These are phyloP conservation scores for Megalurothrips usitatus DNA, from an alignment of 2,888 invertebrate genomes.

Conservation along the genomic window DNA sequence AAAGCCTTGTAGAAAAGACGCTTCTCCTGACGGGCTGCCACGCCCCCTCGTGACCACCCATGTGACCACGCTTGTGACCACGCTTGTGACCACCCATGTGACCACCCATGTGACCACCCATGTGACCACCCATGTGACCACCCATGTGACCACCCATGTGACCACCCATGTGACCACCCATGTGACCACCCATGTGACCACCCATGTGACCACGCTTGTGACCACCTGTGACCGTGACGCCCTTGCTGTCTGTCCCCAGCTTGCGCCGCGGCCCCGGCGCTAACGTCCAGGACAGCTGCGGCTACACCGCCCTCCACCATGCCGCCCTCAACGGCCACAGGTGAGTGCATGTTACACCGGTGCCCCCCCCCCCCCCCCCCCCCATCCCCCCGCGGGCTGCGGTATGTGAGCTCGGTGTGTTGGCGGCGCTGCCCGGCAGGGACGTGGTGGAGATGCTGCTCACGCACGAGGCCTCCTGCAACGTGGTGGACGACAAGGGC, in stretches of 20 bases:
- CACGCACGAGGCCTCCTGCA: constrained; percentile 81
- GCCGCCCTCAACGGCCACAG: constrained; percentile 89
- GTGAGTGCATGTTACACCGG: constrained; percentile 53
- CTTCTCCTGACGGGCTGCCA: too few relatives aligned
- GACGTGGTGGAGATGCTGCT: constrained; percentile 80
- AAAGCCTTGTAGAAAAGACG: background rate
- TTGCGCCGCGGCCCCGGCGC: constrained; percentile 83
- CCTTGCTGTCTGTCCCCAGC: constrained; percentile 53
- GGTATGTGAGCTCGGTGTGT: too few relatives aligned
- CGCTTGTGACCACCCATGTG: too few relatives aligned
- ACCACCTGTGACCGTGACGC: background rate
- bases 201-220: background rate
- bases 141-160: too few relatives aligned
- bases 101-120: too few relatives aligned
- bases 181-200: too few relatives aligned
- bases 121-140: too few relatives aligned
- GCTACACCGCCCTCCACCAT: constrained; percentile 90
- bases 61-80: background rate
- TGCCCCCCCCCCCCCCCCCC: too few relatives aligned
- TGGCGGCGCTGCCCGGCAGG: constrained; percentile 50
- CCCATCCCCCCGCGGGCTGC: too few relatives aligned
- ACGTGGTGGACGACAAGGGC: constrained; percentile 82
- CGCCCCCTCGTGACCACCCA: too few relatives aligned
- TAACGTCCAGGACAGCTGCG: constrained; percentile 88
- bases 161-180: too few relatives aligned